These are phyloP conservation scores for Chelidonichthys spinosus DNA, from an alignment of 2,797 vertebrate genomes.

Conservation along the genomic window DNA sequence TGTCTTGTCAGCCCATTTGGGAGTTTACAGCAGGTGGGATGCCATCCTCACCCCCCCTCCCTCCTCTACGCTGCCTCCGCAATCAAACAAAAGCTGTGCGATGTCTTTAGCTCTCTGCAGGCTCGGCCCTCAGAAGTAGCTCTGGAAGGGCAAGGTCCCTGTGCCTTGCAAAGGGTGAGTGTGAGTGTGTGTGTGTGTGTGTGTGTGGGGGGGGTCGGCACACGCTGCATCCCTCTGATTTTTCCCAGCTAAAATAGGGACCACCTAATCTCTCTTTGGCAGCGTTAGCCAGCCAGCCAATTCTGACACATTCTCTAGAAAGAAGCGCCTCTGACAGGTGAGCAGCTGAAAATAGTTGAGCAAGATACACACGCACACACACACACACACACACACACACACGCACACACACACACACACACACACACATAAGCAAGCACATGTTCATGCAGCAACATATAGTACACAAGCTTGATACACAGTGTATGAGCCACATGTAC, in stretches of 20 bases:
- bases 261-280: conserved; percentile 84
- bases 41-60: conserved; percentile 26
- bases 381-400: background rate
- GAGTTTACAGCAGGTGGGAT: conserved; percentile 70
- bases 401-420: background rate
- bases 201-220: conserved; percentile 1
- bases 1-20: conserved; percentile 54
- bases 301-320: conserved; percentile 86
- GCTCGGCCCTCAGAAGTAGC: conserved; percentile 52
- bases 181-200: conserved; percentile 1
- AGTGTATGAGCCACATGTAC: background rate
- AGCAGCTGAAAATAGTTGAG: conserved; percentile 82
- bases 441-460: conserved; percentile 24
- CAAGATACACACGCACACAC: conserved; percentile 35
- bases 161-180: conserved; percentile 62
- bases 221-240: conserved; percentile 74
- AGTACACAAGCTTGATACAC: conserved; percentile 17
- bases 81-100: conserved; percentile 39
- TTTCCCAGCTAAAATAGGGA: conserved; percentile 87
- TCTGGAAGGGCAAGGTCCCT: conserved; percentile 52
- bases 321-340: conserved; percentile 86
- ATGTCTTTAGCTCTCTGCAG: conserved; percentile 49
- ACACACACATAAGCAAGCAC: conserved; percentile 2
- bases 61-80: background rate
- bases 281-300: conserved; percentile 77